Evolutionary conservation across 2,888 invertebrate species (phyloP), one percentile per base, ranked within the genome.

Genomic region (Agriopis marginaria): DNA sequence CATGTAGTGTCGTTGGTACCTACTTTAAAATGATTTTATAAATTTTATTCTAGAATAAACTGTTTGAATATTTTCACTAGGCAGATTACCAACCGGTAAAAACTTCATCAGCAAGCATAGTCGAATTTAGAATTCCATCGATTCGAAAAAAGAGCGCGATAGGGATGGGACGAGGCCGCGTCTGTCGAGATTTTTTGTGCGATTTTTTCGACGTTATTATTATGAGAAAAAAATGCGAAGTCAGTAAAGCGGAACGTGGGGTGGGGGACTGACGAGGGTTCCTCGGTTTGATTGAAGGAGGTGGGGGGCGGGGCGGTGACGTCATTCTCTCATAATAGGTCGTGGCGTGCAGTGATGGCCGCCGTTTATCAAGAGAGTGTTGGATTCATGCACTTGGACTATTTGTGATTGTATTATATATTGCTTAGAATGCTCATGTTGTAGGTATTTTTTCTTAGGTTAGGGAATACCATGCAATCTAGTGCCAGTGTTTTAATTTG

Each of bases 201-300:
- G 91, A 91, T 92, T 94, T 93, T 94, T 94, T 93, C 90, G 86
- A 93, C 92, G 91, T 92, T 93, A 93, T 94, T 94, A 93, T 94
- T 94, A 93, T 92, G 92, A 92, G 91, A 92, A 88, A 93, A 89
- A 94, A 93, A 93, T 93, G 92, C 91, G 86, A 89, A 93, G 93
- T 93, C 93, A 92, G 93, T 93, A 90, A 90, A 91, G 91, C 92
- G 90, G 86, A 91, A 90, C 92, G 92, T 88, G 81, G 93, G 93
- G 93, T 93, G 93, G 93, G 92, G 91, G 88, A 87, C 88, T 93
- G 93, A 93, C 92, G 93, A 93, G 94, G 94, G 93, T 93, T 92
- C 93, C 92, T 89, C 92, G 83, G 89, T 91, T 90, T 93, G 93
- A 92, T 93, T 92, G 93, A 92, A 92, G 89, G 92, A 88, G 90